Base-by-base conservation (phyloP, 2,888 invertebrate genomes). In the Clunio marinus region DNA sequence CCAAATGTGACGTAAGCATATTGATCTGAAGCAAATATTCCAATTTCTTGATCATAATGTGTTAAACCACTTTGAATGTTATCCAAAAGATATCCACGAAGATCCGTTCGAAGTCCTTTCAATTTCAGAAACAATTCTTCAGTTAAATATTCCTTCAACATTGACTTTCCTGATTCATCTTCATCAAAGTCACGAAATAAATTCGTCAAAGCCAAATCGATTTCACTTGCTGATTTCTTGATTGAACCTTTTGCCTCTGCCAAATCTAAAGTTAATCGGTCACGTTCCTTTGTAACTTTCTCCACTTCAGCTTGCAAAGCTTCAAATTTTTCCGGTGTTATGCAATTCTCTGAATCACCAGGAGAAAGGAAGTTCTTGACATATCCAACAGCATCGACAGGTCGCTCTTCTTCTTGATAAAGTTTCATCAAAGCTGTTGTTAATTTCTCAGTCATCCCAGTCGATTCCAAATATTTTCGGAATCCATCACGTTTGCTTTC, bases 11-110 rank as follows among this genome's bases (percentile, higher is more conserved):
- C 81, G 77, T 88, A 88, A 17, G 83, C 79, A 70, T 87, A 84
- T 1, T 84, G 81, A 77, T 88, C 88, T 4, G 86, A 83, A 0
- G 87, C 87, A 75, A 86, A 87, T 58, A 85, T 74, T 65, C 87
- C 88, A 67, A 85, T 79, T 45, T 81, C 78, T 41, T 85, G 83
- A 73, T 86, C 85, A 69, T 85, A 81, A 76, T 88, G 84, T 74
- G 82, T 82, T 45, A 86, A 79, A 45, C 87, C 87, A 32, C 86
- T 84, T 70, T 83, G 83, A 70, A 86, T 81, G 71, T 84, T 84
- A 75, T 87, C 86, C 68, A 82, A 77, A 15, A 87, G 78, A 65
- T 81, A 82, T 55, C 84, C 83, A 66, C 81, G 75, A 28, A 79
- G 74, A 65, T 83, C 83, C 8, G 85, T 86, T 72, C 81, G 82